Percentiles rank a stretch among this genome's conserved stretches.
Conservation (phyloP, 2,888 invertebrate species). For the Limenitis camilla region DNA sequence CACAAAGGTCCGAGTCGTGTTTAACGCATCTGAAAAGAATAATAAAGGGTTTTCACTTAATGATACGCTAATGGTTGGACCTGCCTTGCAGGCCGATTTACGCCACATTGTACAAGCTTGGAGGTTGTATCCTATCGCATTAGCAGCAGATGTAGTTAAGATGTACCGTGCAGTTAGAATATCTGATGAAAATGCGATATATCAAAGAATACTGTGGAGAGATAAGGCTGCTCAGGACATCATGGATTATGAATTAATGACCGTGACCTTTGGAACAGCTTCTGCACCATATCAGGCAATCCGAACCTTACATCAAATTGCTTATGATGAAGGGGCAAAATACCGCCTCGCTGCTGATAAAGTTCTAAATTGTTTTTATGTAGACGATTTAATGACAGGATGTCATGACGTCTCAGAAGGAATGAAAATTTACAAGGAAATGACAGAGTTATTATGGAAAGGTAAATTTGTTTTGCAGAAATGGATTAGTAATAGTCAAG, state of each 20-base stretch:
- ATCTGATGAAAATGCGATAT: too few species aligned
- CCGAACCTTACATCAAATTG: slow-evolving; percentile 19
- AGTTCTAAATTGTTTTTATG: slow-evolving; percentile 21
- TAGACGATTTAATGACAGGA: slow-evolving; percentile 21
- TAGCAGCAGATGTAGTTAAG: too few species aligned
- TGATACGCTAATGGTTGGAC: slow-evolving; percentile 25
- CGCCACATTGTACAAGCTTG: too few species aligned
- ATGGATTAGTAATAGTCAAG: background rate
- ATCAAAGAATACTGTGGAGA: too few species aligned
- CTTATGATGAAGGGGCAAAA: slow-evolving; percentile 11
- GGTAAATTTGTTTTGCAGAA: slow-evolving; percentile 24
- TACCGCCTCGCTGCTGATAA: slow-evolving; percentile 14
- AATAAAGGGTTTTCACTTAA: slow-evolving; percentile 23
- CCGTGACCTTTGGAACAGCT: slow-evolving; percentile 26
- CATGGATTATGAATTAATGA: slow-evolving; percentile 18
- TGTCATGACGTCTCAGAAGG: slow-evolving; percentile 8
- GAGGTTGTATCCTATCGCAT: too few species aligned
- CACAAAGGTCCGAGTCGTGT: slow-evolving; percentile 15
- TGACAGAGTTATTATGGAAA: slow-evolving; percentile 3
- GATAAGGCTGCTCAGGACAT: slow-evolving; percentile 5
- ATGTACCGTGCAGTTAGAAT: too few species aligned
- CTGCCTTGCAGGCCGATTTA: slow-evolving; percentile 27
- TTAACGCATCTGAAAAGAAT: slow-evolving; percentile 21
- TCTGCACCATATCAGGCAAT: slow-evolving; percentile 26
- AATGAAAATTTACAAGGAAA: slow-evolving; percentile 3